Evolutionary conservation across 2,797 vertebrate genomes (phyloP).

Genomic region (Calcarius lapponicus): DNA sequence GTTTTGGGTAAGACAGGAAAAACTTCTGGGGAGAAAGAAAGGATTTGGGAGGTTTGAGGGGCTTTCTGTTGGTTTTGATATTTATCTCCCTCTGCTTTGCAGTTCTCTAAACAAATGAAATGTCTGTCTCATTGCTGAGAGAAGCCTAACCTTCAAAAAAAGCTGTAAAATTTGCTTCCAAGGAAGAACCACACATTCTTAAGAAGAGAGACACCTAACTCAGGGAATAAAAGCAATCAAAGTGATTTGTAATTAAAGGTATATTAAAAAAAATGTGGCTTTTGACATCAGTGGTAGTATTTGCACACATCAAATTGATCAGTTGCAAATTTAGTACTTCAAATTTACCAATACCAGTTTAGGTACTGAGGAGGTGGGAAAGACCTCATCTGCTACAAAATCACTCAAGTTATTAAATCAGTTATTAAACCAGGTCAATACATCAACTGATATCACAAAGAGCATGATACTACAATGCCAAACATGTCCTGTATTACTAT

Average conservation of each 20-base stretch:
- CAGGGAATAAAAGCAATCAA: neutral
- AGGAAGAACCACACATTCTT: neutral
- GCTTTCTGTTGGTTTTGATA: neutral
- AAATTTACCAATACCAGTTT: neutral
- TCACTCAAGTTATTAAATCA: neutral
- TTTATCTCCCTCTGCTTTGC: neutral
- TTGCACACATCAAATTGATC: neutral
- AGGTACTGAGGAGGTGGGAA: neutral
- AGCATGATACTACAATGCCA: neutral
- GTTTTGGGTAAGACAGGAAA: neutral
- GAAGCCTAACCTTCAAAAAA: neutral
- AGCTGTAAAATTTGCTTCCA: neutral
- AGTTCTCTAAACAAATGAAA: neutral
- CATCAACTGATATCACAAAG: neutral
- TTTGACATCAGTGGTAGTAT: neutral
- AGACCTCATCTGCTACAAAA: neutral
- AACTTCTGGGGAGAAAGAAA: rapidly evolving
- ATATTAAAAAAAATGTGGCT: neutral
- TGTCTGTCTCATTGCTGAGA: neutral
- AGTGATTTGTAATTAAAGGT: neutral
- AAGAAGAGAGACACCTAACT: neutral
- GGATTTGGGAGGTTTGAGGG: neutral
- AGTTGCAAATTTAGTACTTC: neutral
- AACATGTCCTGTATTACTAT: neutral
- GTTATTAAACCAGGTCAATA: neutral